Evolutionary conservation across 2,113 vertebrate species (phyloP).

Genomic region (Butorides virescens): DNA sequence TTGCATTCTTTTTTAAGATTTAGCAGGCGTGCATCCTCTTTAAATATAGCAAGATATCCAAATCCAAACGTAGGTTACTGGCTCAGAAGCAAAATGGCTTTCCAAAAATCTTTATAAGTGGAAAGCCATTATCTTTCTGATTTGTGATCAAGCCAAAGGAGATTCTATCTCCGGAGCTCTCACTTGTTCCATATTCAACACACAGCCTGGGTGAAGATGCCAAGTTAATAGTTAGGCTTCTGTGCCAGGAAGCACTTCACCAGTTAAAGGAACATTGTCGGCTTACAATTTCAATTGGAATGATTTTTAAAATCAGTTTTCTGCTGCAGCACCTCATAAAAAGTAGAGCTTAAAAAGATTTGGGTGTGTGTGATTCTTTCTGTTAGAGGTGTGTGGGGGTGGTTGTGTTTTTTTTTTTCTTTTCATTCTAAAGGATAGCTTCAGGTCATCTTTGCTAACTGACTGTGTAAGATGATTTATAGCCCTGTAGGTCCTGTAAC

Average conservation of each 20-base stretch:
- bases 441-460: not conserved
- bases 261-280: not conserved
- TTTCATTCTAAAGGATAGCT: not conserved
- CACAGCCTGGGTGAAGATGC: conserved; percentile 24
- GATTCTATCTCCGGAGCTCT: not conserved
- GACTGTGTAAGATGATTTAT: not conserved
- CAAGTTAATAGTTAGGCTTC: conserved; percentile 17
- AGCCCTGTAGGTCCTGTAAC: not conserved
- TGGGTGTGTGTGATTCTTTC: not conserved
- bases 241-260: conserved; percentile 35
- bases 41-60: not conserved
- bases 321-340: not conserved
- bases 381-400: not conserved
- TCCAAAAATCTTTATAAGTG: conserved; percentile 9
- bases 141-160: conserved; percentile 45
- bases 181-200: conserved; percentile 1
- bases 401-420: not conserved
- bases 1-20: not conserved
- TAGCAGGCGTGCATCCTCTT: not conserved
- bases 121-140: conserved; percentile 21
- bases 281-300: not conserved
- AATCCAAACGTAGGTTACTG: conserved; percentile 2
- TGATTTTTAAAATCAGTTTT: not conserved
- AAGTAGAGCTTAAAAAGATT: not conserved
- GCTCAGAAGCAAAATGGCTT: conserved; percentile 9